A percentile compares a stretch with the other conserved stretches of the same genome.
Conservation (phyloP, 2,113 vertebrate genomes). For the Psittacula cyanocephala region DNA sequence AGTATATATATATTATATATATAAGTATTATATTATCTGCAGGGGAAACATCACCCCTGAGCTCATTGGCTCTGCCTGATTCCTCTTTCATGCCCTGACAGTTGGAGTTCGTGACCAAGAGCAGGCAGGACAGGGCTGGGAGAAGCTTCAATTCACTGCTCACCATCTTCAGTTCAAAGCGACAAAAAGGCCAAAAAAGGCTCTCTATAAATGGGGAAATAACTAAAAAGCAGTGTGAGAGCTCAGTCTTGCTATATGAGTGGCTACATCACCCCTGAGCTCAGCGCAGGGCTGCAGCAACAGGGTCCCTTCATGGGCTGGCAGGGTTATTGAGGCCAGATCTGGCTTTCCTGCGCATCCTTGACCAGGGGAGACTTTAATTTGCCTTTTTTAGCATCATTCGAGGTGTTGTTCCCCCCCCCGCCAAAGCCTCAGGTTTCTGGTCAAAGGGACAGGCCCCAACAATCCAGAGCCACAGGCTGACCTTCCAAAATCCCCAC, state of each 20-base stretch:
- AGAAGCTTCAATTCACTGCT: not conserved
- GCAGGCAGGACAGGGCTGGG: not conserved
- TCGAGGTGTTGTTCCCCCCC: not conserved
- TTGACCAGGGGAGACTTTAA: not conserved
- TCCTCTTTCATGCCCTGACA: not conserved
- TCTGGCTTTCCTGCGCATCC: too few relatives aligned
- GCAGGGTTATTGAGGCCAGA: not conserved
- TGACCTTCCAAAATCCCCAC: rapidly evolving
- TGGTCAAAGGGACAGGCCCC: not conserved
- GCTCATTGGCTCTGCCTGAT: not conserved
- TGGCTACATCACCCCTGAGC: not conserved
- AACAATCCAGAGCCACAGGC: not conserved
- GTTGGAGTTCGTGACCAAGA: not conserved
- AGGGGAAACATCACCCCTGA: rapidly evolving
- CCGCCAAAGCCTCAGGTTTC: not conserved
- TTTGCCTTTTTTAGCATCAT: not conserved
- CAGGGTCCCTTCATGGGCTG: not conserved
- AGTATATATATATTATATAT: too few relatives aligned
- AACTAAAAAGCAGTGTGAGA: not conserved
- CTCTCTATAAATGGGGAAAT: not conserved
- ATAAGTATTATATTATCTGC: not conserved
- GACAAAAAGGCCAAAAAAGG: not conserved
- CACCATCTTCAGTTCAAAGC: not conserved
- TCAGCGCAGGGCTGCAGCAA: not conserved
- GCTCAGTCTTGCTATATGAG: not conserved